phyloP scores from a whole-genome alignment of 1,140 invertebrate species.

The Portunus trituberculatus region DNA sequence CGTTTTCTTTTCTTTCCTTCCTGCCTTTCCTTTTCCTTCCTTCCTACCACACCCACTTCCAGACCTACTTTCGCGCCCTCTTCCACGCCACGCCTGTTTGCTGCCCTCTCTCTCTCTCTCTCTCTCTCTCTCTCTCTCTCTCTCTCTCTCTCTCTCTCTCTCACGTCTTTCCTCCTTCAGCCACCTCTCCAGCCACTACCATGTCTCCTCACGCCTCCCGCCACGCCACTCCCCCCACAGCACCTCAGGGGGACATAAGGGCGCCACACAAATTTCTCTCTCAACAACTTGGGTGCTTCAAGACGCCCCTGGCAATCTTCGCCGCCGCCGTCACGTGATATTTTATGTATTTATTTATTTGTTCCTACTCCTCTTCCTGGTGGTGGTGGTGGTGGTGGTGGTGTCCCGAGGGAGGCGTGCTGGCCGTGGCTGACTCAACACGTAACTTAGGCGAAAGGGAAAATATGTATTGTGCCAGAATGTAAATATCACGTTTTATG shows the following conservation, averaged over 20 bases:
- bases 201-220: neutral
- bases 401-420: neutral
- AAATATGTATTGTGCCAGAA: neutral
- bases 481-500: neutral
- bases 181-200: neutral
- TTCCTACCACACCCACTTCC: conserved; percentile 30
- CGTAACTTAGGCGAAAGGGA: neutral
- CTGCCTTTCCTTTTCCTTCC: neutral
- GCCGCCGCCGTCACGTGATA: neutral
- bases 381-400: neutral
- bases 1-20: neutral
- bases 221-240: neutral
- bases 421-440: neutral
- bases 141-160: neutral
- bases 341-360: conserved; percentile 6
- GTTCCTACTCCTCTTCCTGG: neutral
- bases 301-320: neutral
- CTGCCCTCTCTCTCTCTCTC: neutral
- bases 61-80: neutral
- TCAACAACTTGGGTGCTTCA: conserved; percentile 2
- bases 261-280: neutral
- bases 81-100: neutral
- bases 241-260: conserved; percentile 1
- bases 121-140: neutral
- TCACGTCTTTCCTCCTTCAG: neutral